Evolutionary conservation across 2,797 vertebrate genomes (phyloP).

Genomic region (Momotus momota): DNA sequence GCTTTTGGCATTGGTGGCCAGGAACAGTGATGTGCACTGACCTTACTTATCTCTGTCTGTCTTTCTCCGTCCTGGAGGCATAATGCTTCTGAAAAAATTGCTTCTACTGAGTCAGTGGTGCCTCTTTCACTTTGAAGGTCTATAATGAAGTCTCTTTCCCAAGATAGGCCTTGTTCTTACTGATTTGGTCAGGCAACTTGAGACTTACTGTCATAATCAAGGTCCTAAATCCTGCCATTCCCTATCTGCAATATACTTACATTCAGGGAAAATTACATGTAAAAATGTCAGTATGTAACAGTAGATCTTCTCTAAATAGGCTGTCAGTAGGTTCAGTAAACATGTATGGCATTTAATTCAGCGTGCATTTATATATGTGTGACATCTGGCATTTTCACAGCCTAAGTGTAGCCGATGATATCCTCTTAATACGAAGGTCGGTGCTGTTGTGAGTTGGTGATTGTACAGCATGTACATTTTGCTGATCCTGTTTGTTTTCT

Average conservation of each 20-base stretch:
- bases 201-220: background rate
- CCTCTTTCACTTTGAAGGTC: background rate
- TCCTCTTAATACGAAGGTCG: background rate
- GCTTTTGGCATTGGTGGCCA: background rate
- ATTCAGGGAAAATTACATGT: background rate
- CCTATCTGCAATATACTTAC: background rate
- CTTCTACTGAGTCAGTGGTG: background rate
- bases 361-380: background rate
- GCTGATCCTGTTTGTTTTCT: background rate
- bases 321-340: background rate
- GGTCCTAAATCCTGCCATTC: background rate
- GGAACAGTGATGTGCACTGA: background rate
- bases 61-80: background rate
- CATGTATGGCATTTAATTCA: background rate
- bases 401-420: background rate
- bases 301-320: background rate
- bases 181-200: background rate
- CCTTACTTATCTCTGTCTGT: background rate
- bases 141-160: background rate
- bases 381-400: background rate
- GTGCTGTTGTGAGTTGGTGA: background rate
- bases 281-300: background rate
- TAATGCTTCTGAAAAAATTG: background rate
- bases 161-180: background rate
- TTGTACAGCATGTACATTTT: background rate